Evolutionary conservation across 2,888 invertebrate genomes (phyloP).

Genomic region (Zeuzera pyrina): DNA sequence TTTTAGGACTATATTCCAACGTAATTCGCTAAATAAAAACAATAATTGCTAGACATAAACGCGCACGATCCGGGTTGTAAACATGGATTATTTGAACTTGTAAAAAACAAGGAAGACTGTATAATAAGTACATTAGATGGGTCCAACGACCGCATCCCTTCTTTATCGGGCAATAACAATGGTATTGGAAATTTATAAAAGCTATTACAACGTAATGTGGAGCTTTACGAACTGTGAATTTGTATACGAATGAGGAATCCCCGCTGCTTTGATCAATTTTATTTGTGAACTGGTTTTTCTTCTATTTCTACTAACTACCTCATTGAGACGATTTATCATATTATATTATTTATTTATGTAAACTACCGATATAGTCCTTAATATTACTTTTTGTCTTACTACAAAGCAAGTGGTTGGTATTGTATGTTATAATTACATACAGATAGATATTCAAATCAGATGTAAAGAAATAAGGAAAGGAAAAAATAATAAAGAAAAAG

Average conservation of each 20-base stretch:
- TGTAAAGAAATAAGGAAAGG: too few relatives aligned
- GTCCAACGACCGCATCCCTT: conserved; percentile 39
- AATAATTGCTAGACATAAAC: conserved; percentile 30
- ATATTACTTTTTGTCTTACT: too few relatives aligned
- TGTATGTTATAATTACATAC: too few relatives aligned
- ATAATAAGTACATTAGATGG: conserved; percentile 47
- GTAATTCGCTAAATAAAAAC: conserved; percentile 39
- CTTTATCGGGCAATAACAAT: conserved; percentile 40
- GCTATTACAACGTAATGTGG: conserved; percentile 35
- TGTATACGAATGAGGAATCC: conserved; percentile 2
- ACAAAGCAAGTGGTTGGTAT: too few relatives aligned
- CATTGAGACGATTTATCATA: too few relatives aligned
- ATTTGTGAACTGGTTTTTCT: too few relatives aligned
- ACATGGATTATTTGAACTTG: conserved; percentile 31
- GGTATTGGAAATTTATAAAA: conserved; percentile 41
- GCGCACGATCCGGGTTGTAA: conserved; percentile 35
- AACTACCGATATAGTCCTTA: too few relatives aligned
- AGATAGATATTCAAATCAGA: too few relatives aligned
- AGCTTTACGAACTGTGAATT: conserved; percentile 46
- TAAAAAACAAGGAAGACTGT: conserved; percentile 32
- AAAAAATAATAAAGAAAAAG: too few relatives aligned
- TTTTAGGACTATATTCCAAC: neutral
- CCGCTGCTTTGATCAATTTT: too few relatives aligned
- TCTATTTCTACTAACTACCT: too few relatives aligned
- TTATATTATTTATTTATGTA: too few relatives aligned